Conservation (phyloP, 2,113 vertebrate species). For the Elephantulus edwardii region DNA sequence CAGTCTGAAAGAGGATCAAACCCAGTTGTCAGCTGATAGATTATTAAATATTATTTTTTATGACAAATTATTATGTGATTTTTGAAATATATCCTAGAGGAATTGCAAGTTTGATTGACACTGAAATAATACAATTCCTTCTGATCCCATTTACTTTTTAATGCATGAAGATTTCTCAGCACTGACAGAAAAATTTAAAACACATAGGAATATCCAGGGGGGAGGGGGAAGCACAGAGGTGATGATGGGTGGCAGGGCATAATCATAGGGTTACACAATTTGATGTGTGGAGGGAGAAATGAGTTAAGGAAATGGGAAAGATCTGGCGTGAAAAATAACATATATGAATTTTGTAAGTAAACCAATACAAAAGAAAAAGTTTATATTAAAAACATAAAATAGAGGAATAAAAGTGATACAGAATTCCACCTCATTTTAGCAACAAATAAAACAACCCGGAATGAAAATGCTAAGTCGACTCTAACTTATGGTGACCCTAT, state of each 20-base stretch:
- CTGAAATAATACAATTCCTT: neutral
- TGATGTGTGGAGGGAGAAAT: too few species aligned
- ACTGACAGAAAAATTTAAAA: too few species aligned
- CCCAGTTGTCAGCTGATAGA: neutral
- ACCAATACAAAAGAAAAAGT: too few species aligned
- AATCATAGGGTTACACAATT: too few species aligned
- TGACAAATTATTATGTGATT: neutral
- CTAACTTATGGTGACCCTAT: neutral
- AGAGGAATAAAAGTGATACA: neutral
- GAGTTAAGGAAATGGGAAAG: too few species aligned
- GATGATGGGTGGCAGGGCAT: too few species aligned
- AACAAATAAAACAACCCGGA: neutral
- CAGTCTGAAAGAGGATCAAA: neutral
- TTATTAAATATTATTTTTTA: neutral
- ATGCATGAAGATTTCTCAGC: neutral
- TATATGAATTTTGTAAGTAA: too few species aligned
- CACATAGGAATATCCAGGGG: too few species aligned
- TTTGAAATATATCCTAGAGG: neutral
- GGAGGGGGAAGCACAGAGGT: too few species aligned
- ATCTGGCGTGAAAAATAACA: too few species aligned
- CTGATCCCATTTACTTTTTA: neutral
- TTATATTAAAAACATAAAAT: neutral
- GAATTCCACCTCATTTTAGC: neutral
- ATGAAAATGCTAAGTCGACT: neutral
- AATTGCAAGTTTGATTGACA: conserved; percentile 9